Evolutionary conservation across 37 sponge, comb jelly and placozoan genomes (phyloP), one percentile per base, ranked within the genome.

Genomic region (Aphrocallistes beatrix): DNA sequence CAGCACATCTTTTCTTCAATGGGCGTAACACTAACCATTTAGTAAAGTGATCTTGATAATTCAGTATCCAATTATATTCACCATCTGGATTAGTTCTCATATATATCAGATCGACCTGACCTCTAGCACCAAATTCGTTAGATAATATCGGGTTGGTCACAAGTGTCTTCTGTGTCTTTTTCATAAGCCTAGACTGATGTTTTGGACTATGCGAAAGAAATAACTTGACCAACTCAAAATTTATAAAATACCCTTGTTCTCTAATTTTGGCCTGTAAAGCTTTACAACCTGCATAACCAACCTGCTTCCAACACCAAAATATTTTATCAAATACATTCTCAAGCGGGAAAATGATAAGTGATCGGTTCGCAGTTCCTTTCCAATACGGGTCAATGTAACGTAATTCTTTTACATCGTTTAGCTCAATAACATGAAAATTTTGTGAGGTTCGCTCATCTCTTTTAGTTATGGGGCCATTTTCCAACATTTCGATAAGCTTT

Each of bases 221-320:
- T 60, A 13, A 25, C 75, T 60, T 60, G 28, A 60, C 75, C 69
- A 36, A 81, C 50, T 39, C 50, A 81, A 42, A 37, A 51, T 88
- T 23, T 39, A 88, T 51, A 69, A 83, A 38, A 88, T 83, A 36
- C 37, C 83, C 87, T 51, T 23, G 87, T 82, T 83, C 75, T 87
- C 84, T 50, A 50, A 82, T 82, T 50, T 83, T 50, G 81, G 83
- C 0, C 82, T 38, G 39, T 87, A 50, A 37, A 87, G 82, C 36
- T 39, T 32, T 83, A 36, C 83, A 82, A 34, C 38, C 37, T n/a
- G 8, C n/a, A 38, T 82, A 38, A 17, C 83, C 38, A 82, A 38
- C 30, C 30, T 82, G 23, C 38, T 82, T 19, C 39, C 37, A 37
- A 82, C 83, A 82, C 39, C 39, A 36, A 85, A 3, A 37, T 25